Conservation (phyloP, 2,888 invertebrate species). For the Torymus auratus region DNA sequence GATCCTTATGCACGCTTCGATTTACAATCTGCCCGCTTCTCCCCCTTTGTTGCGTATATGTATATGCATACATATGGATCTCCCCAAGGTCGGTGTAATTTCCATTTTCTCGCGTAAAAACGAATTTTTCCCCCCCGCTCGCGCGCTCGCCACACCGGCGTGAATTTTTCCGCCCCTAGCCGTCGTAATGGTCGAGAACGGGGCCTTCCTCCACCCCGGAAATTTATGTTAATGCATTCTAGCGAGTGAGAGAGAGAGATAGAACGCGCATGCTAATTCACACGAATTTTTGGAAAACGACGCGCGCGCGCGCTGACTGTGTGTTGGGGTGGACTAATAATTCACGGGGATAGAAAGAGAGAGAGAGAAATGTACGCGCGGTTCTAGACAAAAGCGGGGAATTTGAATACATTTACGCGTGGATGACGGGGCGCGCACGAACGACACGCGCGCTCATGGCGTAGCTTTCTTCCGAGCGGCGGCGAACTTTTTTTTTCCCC, state of each 20-base stretch:
- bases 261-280: conserved; percentile 73
- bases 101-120: conserved; percentile 40
- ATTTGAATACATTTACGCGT: conserved; percentile 59
- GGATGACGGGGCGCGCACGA: conserved; percentile 51
- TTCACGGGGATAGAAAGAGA: conserved; percentile 63
- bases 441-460: no score
- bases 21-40: conserved; percentile 50
- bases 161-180: conserved; percentile 28
- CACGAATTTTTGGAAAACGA: conserved; percentile 72
- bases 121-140: conserved; percentile 10
- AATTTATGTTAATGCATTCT: conserved; percentile 70
- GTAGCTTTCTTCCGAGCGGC: conserved; percentile 49
- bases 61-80: conserved; percentile 59
- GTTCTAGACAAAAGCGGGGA: conserved; percentile 63
- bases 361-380: conserved; percentile 48
- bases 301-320: neutral
- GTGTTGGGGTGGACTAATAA: conserved; percentile 63
- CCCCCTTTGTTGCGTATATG: conserved; percentile 15
- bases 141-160: neutral
- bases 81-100: conserved; percentile 54
- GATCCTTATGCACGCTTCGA: conserved; percentile 22
- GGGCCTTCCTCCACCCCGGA: conserved; percentile 68
- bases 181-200: conserved; percentile 65
- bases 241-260: conserved; percentile 23
- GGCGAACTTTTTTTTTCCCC: conserved; percentile 53